Base-by-base conservation (phyloP, 2,113 vertebrate genomes). In the Melospiza melodia region DNA sequence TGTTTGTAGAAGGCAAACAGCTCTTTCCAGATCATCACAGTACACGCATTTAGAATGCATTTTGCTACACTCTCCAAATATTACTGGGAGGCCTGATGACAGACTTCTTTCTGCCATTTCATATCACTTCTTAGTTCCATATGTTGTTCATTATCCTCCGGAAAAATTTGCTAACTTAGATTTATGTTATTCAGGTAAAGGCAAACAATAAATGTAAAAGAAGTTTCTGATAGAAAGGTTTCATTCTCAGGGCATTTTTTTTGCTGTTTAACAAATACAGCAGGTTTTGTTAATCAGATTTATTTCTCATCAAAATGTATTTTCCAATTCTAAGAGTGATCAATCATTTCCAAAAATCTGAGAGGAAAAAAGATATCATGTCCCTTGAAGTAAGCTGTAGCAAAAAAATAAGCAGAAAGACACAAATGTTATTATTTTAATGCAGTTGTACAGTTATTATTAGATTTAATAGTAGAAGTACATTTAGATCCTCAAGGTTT, bases 401-500 rank as follows among this genome's bases (percentile, higher is more conserved):
- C 17, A 67, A 59, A 0, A 49, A 25, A 92, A 41, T 44, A 66
- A 54, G 22, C 25, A 92, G 33, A 73, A 77, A 76, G 20, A 51
- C 41, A 75, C 4, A 58, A 37, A 52, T 25, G 5, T 48, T 74
- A 55, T 22, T 68, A 48, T 27, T 57, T 85, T 76, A 76, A 62
- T 18, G 15, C 9, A 46, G n/a, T 15, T 48, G 11, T 57, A 20
- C 18, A 75, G 21, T 76, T 79, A 52, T 16, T 76, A 75, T 21
- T 68, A 10, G 27, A 81, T 71, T 90, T 65, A 21, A 57, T 5
- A 8, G 0, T 12, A 14, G 21, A 88, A 84, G 10, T 44, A 11
- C 7, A 65, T 37, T 55, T 16, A 66, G 67, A n/a, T 24, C 10
- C 49, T 65, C 18, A 0, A 28, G 22, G 2, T 0, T 73, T 89